Evolutionary conservation across 2,797 vertebrate genomes (phyloP).

Genomic region (Malurus splendens): DNA sequence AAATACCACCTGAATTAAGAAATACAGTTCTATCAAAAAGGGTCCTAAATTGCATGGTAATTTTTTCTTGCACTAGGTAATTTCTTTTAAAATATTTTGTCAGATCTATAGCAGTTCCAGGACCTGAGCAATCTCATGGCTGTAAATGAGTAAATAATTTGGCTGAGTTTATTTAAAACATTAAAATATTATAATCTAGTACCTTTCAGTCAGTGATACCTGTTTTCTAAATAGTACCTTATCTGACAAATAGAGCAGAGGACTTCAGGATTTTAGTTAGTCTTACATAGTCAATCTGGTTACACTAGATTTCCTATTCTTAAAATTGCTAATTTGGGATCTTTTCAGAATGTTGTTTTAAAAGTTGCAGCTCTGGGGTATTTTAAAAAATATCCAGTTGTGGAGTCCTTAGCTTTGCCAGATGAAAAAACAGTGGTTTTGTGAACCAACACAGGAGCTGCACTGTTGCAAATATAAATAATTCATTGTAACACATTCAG

Average conservation of each 20-base stretch:
- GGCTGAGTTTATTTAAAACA: background rate
- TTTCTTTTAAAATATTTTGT: background rate
- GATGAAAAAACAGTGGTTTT: background rate
- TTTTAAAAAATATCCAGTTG: background rate
- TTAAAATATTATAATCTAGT: background rate
- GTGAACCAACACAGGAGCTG: background rate
- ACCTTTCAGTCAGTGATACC: background rate
- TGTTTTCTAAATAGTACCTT: background rate
- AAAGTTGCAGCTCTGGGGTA: background rate
- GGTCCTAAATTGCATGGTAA: fast-evolving
- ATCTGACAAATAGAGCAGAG: background rate
- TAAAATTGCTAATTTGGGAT: background rate
- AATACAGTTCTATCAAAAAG: background rate
- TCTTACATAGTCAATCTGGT: background rate
- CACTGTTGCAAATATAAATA: background rate
- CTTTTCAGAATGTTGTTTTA: background rate
- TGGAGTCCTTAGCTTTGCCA: background rate
- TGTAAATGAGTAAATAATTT: background rate
- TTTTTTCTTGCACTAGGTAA: background rate
- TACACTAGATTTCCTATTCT: background rate
- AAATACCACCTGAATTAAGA: fast-evolving
- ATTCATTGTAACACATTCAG: background rate
- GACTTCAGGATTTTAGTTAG: background rate
- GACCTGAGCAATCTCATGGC: background rate
- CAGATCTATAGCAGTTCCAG: background rate